Evolutionary conservation across 1,140 invertebrate species (phyloP).

Genomic region (Listronotus bonariensis): DNA sequence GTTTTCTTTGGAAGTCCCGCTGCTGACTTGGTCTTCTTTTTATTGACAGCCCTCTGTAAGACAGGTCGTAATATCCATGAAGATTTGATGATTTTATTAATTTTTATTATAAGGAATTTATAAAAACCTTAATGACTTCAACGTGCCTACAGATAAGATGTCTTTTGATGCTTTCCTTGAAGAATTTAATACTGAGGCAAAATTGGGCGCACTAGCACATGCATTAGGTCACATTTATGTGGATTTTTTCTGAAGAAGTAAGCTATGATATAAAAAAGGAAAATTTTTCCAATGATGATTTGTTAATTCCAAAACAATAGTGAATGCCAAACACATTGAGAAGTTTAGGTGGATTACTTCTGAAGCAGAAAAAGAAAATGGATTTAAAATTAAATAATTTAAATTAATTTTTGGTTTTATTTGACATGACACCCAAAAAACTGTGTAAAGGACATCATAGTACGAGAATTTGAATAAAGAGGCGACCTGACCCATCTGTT

Average conservation of each 20-base stretch:
- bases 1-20: slow-evolving; percentile 51
- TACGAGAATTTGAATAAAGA: too few species aligned
- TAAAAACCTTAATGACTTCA: slow-evolving; percentile 23
- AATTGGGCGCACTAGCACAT: slow-evolving; percentile 19
- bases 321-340: slow-evolving; percentile 13
- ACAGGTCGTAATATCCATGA: slow-evolving; percentile 45
- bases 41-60: slow-evolving; percentile 59
- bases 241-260: slow-evolving; percentile 20
- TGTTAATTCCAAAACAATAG: too few species aligned
- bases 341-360: slow-evolving; percentile 21
- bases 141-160: slow-evolving; percentile 15
- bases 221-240: slow-evolving; percentile 11
- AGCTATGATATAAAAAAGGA: not conserved
- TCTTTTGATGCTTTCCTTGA: slow-evolving; percentile 12
- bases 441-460: too few species aligned
- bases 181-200: slow-evolving; percentile 29
- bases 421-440: too few species aligned
- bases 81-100: slow-evolving; percentile 56
- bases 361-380: slow-evolving; percentile 23
- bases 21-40: slow-evolving; percentile 61
- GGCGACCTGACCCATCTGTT: too few species aligned
- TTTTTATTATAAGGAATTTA: slow-evolving; percentile 55
- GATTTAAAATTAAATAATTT: too few species aligned
- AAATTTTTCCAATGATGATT: not conserved
- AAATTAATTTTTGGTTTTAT: too few species aligned